Conservation (phyloP, 1,140 invertebrate species). For the Trichoplusia ni region DNA sequence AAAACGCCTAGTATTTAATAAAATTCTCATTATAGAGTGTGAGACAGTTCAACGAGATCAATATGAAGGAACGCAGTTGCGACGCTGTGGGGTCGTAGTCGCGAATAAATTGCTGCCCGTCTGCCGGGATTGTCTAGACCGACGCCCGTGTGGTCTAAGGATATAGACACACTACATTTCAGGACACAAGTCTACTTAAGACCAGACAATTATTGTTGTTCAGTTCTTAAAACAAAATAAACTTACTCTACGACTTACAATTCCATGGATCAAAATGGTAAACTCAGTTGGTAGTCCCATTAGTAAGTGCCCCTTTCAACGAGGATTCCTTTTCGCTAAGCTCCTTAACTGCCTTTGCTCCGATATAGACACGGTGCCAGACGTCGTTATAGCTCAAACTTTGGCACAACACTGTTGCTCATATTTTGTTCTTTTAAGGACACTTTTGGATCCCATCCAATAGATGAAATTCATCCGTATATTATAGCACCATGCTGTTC, state of each 20-base stretch:
- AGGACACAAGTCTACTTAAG: no score
- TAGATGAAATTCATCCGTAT: background rate
- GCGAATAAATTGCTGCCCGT: conserved; percentile 32
- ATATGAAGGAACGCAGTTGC: conserved; percentile 19
- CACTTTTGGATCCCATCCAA: conserved; percentile 8
- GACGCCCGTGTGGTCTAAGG: conserved; percentile 14
- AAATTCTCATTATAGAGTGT: background rate
- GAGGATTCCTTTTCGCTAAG: conserved; percentile 10
- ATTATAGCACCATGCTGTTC: background rate
- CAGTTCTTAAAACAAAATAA: no score
- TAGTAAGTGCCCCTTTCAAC: background rate
- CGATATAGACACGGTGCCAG: conserved; percentile 15
- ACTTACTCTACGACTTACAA: no score
- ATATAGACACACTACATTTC: background rate
- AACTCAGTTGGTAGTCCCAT: background rate
- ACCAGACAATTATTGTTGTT: background rate
- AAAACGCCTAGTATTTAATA: background rate
- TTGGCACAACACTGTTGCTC: conserved; percentile 14
- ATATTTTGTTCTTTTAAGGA: conserved; percentile 19
- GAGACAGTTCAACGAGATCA: conserved; percentile 12
- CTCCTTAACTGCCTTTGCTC: conserved; percentile 1
- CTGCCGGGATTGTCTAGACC: conserved; percentile 10
- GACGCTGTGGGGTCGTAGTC: conserved; percentile 15
- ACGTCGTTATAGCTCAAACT: conserved; percentile 11
- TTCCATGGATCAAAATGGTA: background rate